Evolutionary conservation across 2,797 vertebrate species (phyloP).

Genomic region (Pantherophis alleghaniensis): DNA sequence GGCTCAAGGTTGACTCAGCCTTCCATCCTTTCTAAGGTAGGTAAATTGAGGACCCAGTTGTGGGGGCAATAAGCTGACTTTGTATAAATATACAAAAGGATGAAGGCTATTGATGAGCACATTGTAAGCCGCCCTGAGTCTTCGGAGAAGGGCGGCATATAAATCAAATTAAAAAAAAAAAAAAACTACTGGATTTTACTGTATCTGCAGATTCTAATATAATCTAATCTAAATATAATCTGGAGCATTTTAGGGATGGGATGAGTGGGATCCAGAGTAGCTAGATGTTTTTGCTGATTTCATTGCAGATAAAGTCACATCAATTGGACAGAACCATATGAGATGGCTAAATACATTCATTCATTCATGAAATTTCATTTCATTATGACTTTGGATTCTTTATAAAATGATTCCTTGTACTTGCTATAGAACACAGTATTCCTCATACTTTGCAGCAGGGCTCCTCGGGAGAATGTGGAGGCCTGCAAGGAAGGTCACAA

Average conservation of each 20-base stretch:
- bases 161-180: too few species aligned
- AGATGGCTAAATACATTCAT: neutral
- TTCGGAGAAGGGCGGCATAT: too few species aligned
- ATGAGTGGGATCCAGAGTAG: neutral
- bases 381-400: neutral
- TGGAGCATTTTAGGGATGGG: neutral
- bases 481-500: neutral
- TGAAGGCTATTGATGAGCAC: too few species aligned
- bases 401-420: neutral
- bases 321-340: neutral
- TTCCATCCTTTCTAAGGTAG: too few species aligned
- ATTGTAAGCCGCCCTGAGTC: too few species aligned
- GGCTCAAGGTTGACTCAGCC: too few species aligned
- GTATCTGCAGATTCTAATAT: neutral
- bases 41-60: too few species aligned
- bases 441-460: neutral
- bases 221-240: neutral
- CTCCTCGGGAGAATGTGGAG: neutral
- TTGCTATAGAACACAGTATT: neutral
- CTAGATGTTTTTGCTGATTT: neutral
- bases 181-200: neutral
- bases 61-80: too few species aligned
- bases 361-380: neutral
- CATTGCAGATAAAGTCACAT: neutral
- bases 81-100: too few species aligned